phyloP scores from a whole-genome alignment of 2,888 invertebrate genomes.

The Ectemnius lituratus region DNA sequence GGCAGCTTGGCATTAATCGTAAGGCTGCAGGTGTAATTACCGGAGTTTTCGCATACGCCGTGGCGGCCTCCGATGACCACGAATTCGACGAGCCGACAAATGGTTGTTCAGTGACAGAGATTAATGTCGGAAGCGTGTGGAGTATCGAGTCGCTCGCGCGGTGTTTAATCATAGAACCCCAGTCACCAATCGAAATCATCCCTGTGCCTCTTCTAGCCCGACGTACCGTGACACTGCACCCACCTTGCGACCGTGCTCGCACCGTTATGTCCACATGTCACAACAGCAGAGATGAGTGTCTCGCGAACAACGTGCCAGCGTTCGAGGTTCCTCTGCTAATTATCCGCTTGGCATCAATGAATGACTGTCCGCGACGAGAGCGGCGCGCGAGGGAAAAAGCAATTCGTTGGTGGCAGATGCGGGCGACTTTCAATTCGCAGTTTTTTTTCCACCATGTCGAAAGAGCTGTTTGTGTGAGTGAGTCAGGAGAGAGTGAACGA shows the following conservation, averaged over 20 bases:
- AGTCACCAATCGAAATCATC: conserved; percentile 34
- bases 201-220: background rate
- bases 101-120: conserved; percentile 54
- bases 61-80: conserved; percentile 34
- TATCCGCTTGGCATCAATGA: no score
- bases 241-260: background rate
- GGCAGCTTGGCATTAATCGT: conserved; percentile 54
- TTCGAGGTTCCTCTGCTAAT: no score
- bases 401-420: no score
- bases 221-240: background rate
- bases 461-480: no score
- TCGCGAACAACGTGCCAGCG: no score
- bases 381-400: no score
- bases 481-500: no score
- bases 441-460: no score
- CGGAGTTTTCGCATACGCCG: conserved; percentile 47
- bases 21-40: conserved; percentile 42
- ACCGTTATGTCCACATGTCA: background rate
- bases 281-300: background rate
- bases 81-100: conserved; percentile 61
- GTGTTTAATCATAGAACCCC: conserved; percentile 48
- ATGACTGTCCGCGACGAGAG: no score
- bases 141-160: conserved; percentile 44
- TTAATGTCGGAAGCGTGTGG: conserved; percentile 61
- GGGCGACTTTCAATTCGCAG: no score